phyloP scores from a whole-genome alignment of 2,113 vertebrate species.

The Lophius piscatorius region DNA sequence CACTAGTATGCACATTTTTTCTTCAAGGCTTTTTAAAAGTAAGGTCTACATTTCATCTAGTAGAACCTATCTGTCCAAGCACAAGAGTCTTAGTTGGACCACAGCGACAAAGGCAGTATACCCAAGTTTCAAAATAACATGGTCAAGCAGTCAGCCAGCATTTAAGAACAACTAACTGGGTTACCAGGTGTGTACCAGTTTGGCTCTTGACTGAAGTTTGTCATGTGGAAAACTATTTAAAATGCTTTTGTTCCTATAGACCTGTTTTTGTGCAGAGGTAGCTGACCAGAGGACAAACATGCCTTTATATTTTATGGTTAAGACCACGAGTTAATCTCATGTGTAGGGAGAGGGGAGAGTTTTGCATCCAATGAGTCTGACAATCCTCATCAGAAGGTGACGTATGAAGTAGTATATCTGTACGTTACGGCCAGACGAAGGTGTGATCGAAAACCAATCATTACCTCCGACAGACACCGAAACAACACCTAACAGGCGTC shows the following conservation, averaged over 20 bases:
- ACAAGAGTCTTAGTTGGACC: not conserved
- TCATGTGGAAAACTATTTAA: conserved; percentile 44
- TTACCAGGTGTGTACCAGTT: conserved; percentile 33
- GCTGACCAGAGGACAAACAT: conserved; percentile 8
- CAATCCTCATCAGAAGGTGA: conserved; percentile 33
- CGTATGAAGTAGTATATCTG: too few species aligned
- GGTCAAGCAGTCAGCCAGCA: conserved; percentile 39
- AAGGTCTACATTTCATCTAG: conserved; percentile 27
- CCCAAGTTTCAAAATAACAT: conserved; percentile 31
- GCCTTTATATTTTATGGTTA: conserved; percentile 9
- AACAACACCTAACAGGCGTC: conserved; percentile 41
- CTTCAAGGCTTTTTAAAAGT: conserved; percentile 61
- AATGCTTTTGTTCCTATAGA: not conserved
- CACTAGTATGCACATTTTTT: conserved; percentile 43
- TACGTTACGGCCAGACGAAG: conserved; percentile 2
- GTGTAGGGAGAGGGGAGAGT: conserved; percentile 1
- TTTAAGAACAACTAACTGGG: conserved; percentile 20
- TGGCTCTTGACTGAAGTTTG: conserved; percentile 22
- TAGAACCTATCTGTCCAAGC: conserved; percentile 44
- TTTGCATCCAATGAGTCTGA: conserved; percentile 39
- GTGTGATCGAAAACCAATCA: conserved; percentile 31
- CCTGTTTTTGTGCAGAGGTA: conserved; percentile 13
- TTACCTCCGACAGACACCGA: conserved; percentile 24
- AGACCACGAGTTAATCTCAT: conserved; percentile 6
- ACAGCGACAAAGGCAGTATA: not conserved